Conservation (phyloP, 2,797 vertebrate genomes). For the Poeciliopsis paucimaculata region DNA sequence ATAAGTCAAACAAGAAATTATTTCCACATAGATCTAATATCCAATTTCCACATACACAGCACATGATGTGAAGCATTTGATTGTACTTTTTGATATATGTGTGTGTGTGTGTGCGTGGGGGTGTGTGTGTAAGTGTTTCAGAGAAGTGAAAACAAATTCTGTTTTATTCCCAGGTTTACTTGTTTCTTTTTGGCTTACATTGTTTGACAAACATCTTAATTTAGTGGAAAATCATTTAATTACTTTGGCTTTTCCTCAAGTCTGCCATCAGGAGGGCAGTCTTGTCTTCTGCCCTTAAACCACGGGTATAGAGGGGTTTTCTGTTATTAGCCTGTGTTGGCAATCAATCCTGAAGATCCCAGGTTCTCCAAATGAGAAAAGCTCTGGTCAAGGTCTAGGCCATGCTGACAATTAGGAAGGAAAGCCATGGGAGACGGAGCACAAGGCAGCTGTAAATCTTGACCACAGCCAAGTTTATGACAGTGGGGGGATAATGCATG, state of each 20-base stretch:
- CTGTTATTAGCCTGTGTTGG: slow-evolving; percentile 68
- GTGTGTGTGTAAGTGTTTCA: slow-evolving; percentile 22
- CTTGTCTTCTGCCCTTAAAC: slow-evolving; percentile 50
- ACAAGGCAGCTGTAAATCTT: slow-evolving; percentile 73
- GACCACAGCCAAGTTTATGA: slow-evolving; percentile 78
- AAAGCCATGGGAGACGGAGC: slow-evolving; percentile 58
- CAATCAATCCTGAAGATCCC: slow-evolving; percentile 61
- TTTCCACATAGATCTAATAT: not conserved
- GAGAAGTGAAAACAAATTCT: slow-evolving; percentile 18
- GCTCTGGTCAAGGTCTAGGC: slow-evolving; percentile 69
- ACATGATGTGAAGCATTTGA: slow-evolving; percentile 15
- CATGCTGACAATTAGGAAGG: slow-evolving; percentile 60
- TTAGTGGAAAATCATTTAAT: slow-evolving; percentile 72
- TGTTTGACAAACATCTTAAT: slow-evolving; percentile 59
- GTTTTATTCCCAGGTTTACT: slow-evolving; percentile 52
- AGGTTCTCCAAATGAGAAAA: slow-evolving; percentile 50
- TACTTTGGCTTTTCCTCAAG: slow-evolving; percentile 61
- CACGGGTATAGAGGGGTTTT: slow-evolving; percentile 47
- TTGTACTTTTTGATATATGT: not conserved
- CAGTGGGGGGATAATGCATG: slow-evolving; percentile 71
- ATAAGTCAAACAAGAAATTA: slow-evolving; percentile 16
- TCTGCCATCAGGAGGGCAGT: slow-evolving; percentile 54
- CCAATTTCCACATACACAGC: not conserved
- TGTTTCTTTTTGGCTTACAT: slow-evolving; percentile 39
- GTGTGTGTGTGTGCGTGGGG: not conserved